phyloP scores from a whole-genome alignment of 2,797 vertebrate species.

The Manis pentadactyla region DNA sequence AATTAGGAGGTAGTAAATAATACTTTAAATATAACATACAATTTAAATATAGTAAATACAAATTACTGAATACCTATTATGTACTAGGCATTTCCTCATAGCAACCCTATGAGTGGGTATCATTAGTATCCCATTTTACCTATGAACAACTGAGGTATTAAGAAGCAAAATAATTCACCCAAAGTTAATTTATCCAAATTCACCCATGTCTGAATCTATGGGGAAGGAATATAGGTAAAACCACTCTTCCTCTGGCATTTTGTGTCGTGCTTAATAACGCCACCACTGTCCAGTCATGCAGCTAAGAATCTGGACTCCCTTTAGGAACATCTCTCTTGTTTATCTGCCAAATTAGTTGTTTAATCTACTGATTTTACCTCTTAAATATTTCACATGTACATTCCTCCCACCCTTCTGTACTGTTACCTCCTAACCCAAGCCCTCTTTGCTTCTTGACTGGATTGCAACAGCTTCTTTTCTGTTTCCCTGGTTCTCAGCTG shows the following conservation, averaged over 20 bases:
- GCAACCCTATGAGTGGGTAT: not conserved
- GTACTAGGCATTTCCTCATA: not conserved
- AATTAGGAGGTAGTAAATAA: not conserved
- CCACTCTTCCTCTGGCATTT: not conserved
- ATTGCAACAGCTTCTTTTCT: not conserved
- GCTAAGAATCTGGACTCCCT: not conserved
- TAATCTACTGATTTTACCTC: not conserved
- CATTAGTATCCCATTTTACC: not conserved
- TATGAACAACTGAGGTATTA: not conserved
- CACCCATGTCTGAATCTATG: too few relatives aligned
- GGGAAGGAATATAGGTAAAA: not conserved
- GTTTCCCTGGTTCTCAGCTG: not conserved
- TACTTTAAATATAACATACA: not conserved
- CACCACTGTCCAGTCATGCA: not conserved
- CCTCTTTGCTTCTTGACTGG: not conserved
- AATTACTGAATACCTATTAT: not conserved
- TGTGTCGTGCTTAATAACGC: not conserved
- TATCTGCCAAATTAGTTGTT: not conserved
- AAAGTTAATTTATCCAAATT: not conserved
- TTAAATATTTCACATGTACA: not conserved
- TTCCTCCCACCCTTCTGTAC: not conserved
- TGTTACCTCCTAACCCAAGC: not conserved
- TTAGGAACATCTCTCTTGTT: not conserved
- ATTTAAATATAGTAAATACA: not conserved
- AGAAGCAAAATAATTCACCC: not conserved